These are phyloP conservation scores for Nycticryphes semicollaris DNA, from an alignment of 2,113 vertebrate species.

Conservation along the genomic window DNA sequence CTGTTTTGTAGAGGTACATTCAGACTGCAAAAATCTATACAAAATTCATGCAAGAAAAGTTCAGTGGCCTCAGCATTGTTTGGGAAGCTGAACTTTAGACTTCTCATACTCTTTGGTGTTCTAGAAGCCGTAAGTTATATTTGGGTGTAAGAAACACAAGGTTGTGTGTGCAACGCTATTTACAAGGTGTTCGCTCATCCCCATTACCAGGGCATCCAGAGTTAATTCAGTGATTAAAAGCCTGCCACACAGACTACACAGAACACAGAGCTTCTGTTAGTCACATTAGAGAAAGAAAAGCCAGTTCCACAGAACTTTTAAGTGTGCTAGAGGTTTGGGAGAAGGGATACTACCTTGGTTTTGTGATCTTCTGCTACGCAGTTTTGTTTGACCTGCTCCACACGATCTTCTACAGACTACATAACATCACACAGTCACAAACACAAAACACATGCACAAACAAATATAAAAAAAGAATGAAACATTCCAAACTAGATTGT, in stretches of 20 bases:
- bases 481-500: conserved; percentile 73
- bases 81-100: conserved; percentile 37
- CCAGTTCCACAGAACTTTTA: conserved; percentile 66
- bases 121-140: conserved; percentile 25
- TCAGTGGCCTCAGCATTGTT: conserved; percentile 65
- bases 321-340: conserved; percentile 67
- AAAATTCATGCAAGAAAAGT: conserved; percentile 65
- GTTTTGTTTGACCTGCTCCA: conserved; percentile 92
- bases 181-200: conserved; percentile 37
- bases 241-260: conserved; percentile 24
- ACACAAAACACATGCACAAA: conserved; percentile 91
- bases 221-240: conserved; percentile 33
- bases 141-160: not conserved
- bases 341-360: conserved; percentile 91
- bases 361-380: conserved; percentile 89
- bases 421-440: conserved; percentile 82
- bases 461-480: conserved; percentile 83
- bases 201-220: conserved; percentile 19
- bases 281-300: conserved; percentile 45
- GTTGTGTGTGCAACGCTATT: conserved; percentile 3
- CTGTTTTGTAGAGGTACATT: not conserved
- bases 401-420: conserved; percentile 96
- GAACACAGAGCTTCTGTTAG: conserved; percentile 43
- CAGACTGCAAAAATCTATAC: not conserved
- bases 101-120: conserved; percentile 26